Evolutionary conservation across 2,797 vertebrate species (phyloP).

Genomic region (Pseudomugil gertrudae): DNA sequence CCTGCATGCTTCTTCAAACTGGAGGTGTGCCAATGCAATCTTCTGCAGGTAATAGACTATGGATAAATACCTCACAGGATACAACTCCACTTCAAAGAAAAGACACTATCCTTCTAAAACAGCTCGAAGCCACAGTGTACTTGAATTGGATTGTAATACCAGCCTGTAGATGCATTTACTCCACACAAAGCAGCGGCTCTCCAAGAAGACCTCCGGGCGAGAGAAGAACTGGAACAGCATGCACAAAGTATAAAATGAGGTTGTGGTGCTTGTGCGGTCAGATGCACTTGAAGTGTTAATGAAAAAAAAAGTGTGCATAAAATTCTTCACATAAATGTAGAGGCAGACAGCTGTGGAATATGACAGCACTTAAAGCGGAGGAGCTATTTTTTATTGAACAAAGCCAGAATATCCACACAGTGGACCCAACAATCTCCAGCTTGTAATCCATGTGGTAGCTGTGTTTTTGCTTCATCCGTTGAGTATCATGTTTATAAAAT

Average conservation of each 20-base stretch:
- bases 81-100: conserved; percentile 7
- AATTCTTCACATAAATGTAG: conserved; percentile 59
- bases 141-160: conserved; percentile 3
- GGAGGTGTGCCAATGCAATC: conserved; percentile 1
- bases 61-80: background rate
- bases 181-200: background rate
- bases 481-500: conserved; percentile 42
- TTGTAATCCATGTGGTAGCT: background rate
- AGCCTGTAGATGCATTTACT: conserved; percentile 25
- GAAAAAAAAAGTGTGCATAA: conserved; percentile 60
- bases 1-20: background rate
- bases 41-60: conserved; percentile 4
- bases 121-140: conserved; percentile 2
- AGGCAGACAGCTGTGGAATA: conserved; percentile 65
- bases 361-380: conserved; percentile 53
- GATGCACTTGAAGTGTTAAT: conserved; percentile 58
- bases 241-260: conserved; percentile 28
- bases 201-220: conserved; percentile 18
- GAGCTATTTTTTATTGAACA: conserved; percentile 64
- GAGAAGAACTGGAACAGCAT: conserved; percentile 26
- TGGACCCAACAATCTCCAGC: too few relatives aligned
- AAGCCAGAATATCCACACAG: conserved; percentile 34
- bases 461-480: conserved; percentile 37
- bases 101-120: conserved; percentile 10
- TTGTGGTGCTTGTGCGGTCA: conserved; percentile 27